Base-by-base conservation (phyloP, 2,888 invertebrate genomes). In the Cerastis leucographa region DNA sequence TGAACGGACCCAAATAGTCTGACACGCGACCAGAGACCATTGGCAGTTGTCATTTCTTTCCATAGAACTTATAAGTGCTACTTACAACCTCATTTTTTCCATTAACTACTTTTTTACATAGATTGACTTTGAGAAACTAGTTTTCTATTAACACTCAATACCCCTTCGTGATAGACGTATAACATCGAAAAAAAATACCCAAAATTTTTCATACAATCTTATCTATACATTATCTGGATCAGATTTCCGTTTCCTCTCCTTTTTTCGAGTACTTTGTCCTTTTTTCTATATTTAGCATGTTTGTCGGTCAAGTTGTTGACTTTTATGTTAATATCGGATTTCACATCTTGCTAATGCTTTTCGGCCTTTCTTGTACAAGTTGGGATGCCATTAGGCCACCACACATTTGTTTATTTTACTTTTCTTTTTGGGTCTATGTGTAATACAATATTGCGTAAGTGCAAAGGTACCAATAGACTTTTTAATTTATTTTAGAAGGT, bases 271-370 rank as follows among this genome's bases (percentile, higher is more conserved):
- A 65, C 22, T 25, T 29, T 8, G 49, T 65, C 56, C 17, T 42
- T 65, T 46, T 49, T 22, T 35, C 40, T 79, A 79, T 67, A 67
- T 73, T 80, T 62, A 72, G 29, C 46, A 49, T 65, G 40, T 66
- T 42, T 75, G 59, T 51, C 29, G 40, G 67, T 40, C 17, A 49
- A 67, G 40, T 54, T 82, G 83, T 83, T 69, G 25, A 44, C 66
- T 74, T 56, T 51, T 25, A 22, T 56, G 69, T 56, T 69, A 80
- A 70, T 84, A 80, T 81, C 81, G 54, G 51, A 12, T 81, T 80
- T 61, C 80, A 44, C 46, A 68, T 61, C 56, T 56, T 25, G 35
- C 35, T 79, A 64, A 82, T 65, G 77, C 40, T 78, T 81, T 51
- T 64, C 59, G 54, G 17, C 11, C 29, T 35, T 67, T 25, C 46